Base-by-base conservation (phyloP, 1,140 invertebrate species). In the Drosophila punjabiensis region DNA sequence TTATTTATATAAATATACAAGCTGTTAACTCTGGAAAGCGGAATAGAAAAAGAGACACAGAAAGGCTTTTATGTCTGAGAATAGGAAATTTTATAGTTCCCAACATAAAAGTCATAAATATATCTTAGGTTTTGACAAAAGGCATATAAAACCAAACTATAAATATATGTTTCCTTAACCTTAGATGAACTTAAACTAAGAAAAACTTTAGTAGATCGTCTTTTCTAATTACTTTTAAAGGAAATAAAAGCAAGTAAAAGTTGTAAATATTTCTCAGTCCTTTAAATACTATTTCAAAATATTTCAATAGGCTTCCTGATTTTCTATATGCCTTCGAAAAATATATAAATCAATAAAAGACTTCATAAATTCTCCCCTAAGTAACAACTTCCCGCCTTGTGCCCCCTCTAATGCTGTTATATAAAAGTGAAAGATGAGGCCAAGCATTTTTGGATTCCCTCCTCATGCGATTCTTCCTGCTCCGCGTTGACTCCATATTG, bases 401-500 rank as follows among this genome's bases (percentile, higher is more conserved):
- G 37, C 9, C 48, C 55, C 11, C 48, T 28, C 76, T 30, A 48
- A 63, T 41, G 45, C n/a, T 74, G 58, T 74, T 55, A 68, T 66
- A 69, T 81, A 88, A 88, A 88, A 88, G 84, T 88, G 84, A 88
- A 88, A 88, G 84, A 88, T 79, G 63, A 20, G 45, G 75, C 60
- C 69, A 60, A 68, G 62, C 59, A 52, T 55, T n/a, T n/a, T 70
- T 20, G 48, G 47, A 56, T 24, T 59, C 61, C 56, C 56, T 52
- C 30, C 41, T 37, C 33, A 11, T 60, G 33, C 35, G 39, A 41
- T 11, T 45, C 74, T 78, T 64, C 67, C 69, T 33, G 50, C 53
- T 33, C 13, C 52, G 10, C 45, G 35, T 68, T 28, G 52, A n/a
- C 43, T 66, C 66, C 79, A 85, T 89, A 89, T 90, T 89, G 85